Conservation (phyloP, 2,113 vertebrate genomes). For the Paradoxurus hermaphroditus region DNA sequence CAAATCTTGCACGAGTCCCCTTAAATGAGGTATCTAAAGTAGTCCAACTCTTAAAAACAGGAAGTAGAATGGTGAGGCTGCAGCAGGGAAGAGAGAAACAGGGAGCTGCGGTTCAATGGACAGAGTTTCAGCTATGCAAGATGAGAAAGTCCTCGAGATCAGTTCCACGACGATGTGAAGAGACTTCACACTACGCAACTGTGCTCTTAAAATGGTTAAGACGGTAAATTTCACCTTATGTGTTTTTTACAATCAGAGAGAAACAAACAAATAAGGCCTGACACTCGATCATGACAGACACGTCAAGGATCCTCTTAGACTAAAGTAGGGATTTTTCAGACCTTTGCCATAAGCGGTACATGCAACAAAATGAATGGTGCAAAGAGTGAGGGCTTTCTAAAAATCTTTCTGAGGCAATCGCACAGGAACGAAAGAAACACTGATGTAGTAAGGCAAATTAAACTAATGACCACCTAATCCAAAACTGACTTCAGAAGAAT, state of each 20-base stretch:
- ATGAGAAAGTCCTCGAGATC: background rate
- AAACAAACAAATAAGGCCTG: background rate
- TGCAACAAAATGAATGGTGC: background rate
- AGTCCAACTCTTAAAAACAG: background rate
- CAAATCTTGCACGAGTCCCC: background rate
- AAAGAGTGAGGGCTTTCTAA: background rate
- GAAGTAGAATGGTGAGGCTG: background rate
- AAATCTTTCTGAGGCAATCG: conserved; percentile 9
- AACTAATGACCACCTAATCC: background rate
- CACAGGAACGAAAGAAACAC: conserved; percentile 6
- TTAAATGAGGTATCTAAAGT: background rate
- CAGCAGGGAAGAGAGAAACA: background rate
- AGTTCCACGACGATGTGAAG: background rate
- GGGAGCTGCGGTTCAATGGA: background rate
- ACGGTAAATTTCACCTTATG: background rate
- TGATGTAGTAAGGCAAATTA: background rate
- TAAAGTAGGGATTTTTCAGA: background rate
- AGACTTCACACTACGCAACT: background rate
- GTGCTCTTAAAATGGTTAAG: background rate
- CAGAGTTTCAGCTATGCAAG: background rate
- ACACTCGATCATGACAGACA: background rate
- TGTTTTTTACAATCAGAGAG: background rate
- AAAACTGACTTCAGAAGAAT: background rate
- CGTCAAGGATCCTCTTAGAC: background rate
- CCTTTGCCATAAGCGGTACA: background rate